phyloP scores from a whole-genome alignment of 2,888 invertebrate genomes.

The Mechanitis messenoides region DNA sequence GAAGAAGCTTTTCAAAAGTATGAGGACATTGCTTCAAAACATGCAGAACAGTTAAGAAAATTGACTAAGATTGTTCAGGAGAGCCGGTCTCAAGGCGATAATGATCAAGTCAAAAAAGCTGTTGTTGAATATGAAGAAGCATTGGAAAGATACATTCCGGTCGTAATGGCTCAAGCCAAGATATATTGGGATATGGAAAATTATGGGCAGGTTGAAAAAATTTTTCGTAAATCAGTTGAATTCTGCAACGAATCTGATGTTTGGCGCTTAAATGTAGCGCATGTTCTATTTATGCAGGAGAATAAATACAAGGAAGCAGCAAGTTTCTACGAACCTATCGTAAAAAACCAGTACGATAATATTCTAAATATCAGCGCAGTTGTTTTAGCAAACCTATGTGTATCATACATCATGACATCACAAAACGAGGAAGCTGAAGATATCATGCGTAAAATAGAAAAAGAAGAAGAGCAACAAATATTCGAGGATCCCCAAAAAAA shows the following conservation, averaged over 20 bases:
- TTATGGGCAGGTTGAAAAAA: slow-evolving; percentile 96
- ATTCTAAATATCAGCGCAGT: slow-evolving; percentile 97
- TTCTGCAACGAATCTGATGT: slow-evolving; percentile 98
- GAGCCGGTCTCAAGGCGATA: slow-evolving; percentile 90
- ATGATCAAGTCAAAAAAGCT: slow-evolving; percentile 91
- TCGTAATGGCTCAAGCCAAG: slow-evolving; percentile 99
- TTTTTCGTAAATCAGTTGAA: slow-evolving; percentile 97
- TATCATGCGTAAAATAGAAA: slow-evolving; percentile 98
- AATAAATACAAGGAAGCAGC: slow-evolving; percentile 98
- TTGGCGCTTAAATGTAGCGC: slow-evolving; percentile 98
- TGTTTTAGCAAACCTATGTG: slow-evolving; percentile 97
- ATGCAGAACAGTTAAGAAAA: slow-evolving; percentile 92
- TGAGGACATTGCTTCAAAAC: slow-evolving; percentile 93
- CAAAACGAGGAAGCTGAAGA: slow-evolving; percentile 99
- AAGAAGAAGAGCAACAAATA: slow-evolving; percentile 95
- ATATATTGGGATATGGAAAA: slow-evolving; percentile 99
- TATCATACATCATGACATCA: slow-evolving; percentile 99
- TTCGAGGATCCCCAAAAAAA: slow-evolving; percentile 96
- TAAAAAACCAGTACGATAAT: slow-evolving; percentile 95
- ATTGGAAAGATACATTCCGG: slow-evolving; percentile 94
- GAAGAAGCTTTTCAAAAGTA: slow-evolving; percentile 97
- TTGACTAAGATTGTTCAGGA: slow-evolving; percentile 96
- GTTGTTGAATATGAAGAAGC: slow-evolving; percentile 94
- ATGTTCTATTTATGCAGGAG: slow-evolving; percentile 99
- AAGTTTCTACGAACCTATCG: slow-evolving; percentile 98